phyloP scores from a whole-genome alignment of 2,113 vertebrate species.

The Erythrocercus mccallii region DNA sequence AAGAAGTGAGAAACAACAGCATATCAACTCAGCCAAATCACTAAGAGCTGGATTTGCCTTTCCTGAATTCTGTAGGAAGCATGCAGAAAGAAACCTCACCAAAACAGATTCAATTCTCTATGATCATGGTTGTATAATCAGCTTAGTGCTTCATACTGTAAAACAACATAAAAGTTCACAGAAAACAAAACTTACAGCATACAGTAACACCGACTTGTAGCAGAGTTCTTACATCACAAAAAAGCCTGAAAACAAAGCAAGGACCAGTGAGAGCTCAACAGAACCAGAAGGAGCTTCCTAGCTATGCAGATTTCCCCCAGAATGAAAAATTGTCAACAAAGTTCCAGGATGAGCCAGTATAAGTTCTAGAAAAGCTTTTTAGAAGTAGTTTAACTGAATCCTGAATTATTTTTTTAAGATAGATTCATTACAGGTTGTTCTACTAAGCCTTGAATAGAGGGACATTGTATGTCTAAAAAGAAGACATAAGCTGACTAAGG shows the following conservation, averaged over 20 bases:
- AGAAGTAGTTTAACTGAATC: not conserved
- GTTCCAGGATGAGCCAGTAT: not conserved
- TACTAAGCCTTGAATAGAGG: not conserved
- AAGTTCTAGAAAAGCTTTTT: not conserved
- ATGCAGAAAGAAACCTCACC: not conserved
- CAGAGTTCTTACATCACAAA: not conserved
- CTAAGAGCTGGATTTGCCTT: not conserved
- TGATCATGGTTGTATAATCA: not conserved
- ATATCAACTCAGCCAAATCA: not conserved
- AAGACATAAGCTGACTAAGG: constrained; percentile 7
- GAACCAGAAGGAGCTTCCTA: not conserved
- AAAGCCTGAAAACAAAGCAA: not conserved
- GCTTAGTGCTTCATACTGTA: not conserved
- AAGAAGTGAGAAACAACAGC: not conserved
- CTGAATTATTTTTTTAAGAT: not conserved
- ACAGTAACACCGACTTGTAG: not conserved
- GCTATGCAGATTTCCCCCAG: not conserved
- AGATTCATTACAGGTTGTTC: not conserved
- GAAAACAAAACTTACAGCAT: not conserved
- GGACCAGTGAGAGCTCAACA: not conserved
- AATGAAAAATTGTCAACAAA: not conserved
- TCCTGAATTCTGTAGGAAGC: not conserved
- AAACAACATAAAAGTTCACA: not conserved
- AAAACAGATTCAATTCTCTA: not conserved
- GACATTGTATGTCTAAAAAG: not conserved